A percentile compares a stretch with the other conserved stretches of the same genome.
phyloP scores from a whole-genome alignment of 2,888 invertebrate genomes.

The Formica aserva region DNA sequence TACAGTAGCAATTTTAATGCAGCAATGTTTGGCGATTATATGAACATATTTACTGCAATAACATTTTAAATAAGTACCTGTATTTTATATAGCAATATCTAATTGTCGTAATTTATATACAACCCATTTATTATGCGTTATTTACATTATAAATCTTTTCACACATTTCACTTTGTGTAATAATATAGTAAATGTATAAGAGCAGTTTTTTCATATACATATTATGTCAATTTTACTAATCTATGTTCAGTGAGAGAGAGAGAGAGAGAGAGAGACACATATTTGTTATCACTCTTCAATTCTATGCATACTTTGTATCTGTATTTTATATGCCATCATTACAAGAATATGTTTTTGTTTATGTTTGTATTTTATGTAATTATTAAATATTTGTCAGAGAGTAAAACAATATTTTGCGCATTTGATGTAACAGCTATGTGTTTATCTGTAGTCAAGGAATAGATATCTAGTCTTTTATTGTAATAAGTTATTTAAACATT shows the following conservation, averaged over 20 bases:
- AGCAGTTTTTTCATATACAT: neutral
- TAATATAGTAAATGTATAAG: neutral
- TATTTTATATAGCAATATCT: constrained; percentile 1
- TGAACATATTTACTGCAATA: constrained; percentile 28
- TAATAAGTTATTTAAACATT: constrained; percentile 31
- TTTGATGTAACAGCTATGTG: neutral
- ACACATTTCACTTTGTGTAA: constrained; percentile 11
- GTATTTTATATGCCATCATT: constrained; percentile 15
- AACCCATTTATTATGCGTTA: neutral
- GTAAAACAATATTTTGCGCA: constrained; percentile 1
- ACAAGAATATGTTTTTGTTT: constrained; percentile 1
- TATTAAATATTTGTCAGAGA: constrained; percentile 5
- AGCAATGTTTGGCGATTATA: constrained; percentile 13
- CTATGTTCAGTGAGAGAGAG: neutral
- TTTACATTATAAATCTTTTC: constrained; percentile 25
- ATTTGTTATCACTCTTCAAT: constrained; percentile 2
- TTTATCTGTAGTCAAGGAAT: constrained; percentile 44
- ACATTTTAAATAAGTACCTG: constrained; percentile 20
- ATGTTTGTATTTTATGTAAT: neutral
- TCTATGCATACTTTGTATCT: neutral
- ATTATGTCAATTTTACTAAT: neutral
- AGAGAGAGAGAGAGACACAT: neutral
- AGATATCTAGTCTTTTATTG: constrained; percentile 56
- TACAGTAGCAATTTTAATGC: neutral
- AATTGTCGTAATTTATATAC: constrained; percentile 23